These are phyloP conservation scores for Meiosimyza platycephala DNA, from an alignment of 2,888 invertebrate genomes.

Conservation along the genomic window DNA sequence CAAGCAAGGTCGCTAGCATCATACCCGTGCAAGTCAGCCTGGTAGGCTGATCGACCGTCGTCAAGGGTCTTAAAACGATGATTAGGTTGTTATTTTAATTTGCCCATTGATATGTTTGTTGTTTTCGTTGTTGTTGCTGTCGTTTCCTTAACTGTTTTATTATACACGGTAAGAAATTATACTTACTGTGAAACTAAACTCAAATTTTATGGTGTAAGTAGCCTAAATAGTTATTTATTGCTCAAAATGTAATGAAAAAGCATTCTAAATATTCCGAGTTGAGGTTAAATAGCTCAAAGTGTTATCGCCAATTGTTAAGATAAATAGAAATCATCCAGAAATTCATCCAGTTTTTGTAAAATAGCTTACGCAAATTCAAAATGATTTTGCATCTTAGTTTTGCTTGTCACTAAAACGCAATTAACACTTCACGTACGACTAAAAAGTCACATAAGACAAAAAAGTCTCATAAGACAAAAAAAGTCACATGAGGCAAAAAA, in stretches of 20 bases:
- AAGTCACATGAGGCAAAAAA: too few species aligned
- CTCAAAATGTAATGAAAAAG: constrained; percentile 11
- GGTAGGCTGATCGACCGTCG: constrained; percentile 51
- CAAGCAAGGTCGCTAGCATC: constrained; percentile 41
- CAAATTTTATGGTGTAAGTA: constrained; percentile 7
- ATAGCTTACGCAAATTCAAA: too few species aligned
- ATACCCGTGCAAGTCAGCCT: constrained; percentile 35
- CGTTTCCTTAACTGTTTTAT: constrained; percentile 48
- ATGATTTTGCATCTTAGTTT: too few species aligned
- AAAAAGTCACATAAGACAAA: too few species aligned
- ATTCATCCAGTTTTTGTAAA: too few species aligned
- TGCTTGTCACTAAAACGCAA: too few species aligned
- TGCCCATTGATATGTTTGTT: constrained; percentile 65
- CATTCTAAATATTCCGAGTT: neutral
- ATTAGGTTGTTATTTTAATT: constrained; percentile 69
- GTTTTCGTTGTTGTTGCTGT: constrained; percentile 34
- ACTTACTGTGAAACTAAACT: neutral
- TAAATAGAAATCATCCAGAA: too few species aligned
- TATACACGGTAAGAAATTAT: constrained; percentile 6
- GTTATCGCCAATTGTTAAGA: neutral
- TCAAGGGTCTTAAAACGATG: constrained; percentile 68
- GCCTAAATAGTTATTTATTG: constrained; percentile 25
- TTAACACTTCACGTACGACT: too few species aligned
- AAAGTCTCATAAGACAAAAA: too few species aligned
- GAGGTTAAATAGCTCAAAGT: too few species aligned